These are phyloP conservation scores for Cinclus cinclus DNA, from an alignment of 2,113 vertebrate genomes.

Conservation along the genomic window DNA sequence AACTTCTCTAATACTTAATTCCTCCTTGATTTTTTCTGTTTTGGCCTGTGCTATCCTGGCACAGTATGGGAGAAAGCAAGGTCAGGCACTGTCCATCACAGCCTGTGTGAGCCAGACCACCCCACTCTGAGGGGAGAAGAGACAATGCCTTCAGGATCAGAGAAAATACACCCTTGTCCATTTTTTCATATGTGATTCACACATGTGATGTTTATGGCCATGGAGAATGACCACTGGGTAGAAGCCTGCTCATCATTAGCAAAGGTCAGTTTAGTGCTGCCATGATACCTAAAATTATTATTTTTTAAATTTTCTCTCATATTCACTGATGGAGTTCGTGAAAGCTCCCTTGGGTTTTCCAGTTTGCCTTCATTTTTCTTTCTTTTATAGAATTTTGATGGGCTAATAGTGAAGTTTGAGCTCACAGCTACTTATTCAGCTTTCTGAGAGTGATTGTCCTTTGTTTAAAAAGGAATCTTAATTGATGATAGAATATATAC, in stretches of 20 bases:
- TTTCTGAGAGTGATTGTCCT: background rate
- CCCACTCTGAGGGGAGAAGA: background rate
- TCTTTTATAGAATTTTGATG: background rate
- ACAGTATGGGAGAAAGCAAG: background rate
- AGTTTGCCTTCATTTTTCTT: background rate
- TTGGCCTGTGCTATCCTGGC: background rate
- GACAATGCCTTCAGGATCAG: background rate
- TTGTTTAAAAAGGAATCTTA: background rate
- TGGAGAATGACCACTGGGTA: background rate
- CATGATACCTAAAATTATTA: background rate
- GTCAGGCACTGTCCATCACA: background rate
- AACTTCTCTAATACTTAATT: background rate
- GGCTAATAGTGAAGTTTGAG: background rate
- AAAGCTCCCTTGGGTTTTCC: background rate
- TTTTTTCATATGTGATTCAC: background rate
- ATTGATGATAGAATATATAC: background rate
- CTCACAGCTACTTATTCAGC: background rate
- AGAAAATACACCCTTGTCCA: background rate
- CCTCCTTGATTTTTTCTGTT: background rate
- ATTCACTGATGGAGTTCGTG: rapidly evolving
- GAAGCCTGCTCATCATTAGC: background rate
- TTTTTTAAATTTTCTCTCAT: background rate
- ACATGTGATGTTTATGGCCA: background rate
- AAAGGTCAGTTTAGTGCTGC: background rate
- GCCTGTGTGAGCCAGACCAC: background rate